phyloP scores from a whole-genome alignment of 2,888 invertebrate genomes.

The Drosophila bunnanda region DNA sequence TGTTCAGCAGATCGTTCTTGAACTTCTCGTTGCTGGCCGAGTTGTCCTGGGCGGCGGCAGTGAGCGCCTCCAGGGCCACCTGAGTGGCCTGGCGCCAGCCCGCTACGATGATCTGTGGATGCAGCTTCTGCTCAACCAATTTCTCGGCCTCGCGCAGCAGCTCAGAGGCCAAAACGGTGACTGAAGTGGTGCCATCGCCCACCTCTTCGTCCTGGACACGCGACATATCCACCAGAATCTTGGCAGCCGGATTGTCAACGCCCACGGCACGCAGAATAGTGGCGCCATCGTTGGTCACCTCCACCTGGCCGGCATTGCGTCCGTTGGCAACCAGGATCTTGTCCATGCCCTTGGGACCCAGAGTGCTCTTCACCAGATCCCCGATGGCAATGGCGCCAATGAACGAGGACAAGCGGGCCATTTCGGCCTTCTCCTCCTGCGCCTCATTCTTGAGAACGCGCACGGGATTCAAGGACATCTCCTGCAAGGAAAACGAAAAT shows the following conservation, averaged over 20 bases:
- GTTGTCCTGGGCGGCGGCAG: slow-evolving; percentile 92
- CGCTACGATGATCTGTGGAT: slow-evolving; percentile 98
- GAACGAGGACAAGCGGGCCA: slow-evolving; percentile 98
- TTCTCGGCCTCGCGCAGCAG: slow-evolving; percentile 97
- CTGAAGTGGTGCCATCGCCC: slow-evolving; percentile 99
- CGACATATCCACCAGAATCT: slow-evolving; percentile 99
- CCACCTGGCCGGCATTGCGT: slow-evolving; percentile 92
- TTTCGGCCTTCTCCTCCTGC: slow-evolving; percentile 98
- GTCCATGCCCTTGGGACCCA: slow-evolving; percentile 99
- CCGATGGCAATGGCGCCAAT: slow-evolving; percentile 99
- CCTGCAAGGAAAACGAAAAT: slow-evolving; percentile 57
- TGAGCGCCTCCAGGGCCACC: slow-evolving; percentile 93
- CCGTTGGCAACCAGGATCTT: slow-evolving; percentile 94
- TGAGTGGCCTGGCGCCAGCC: slow-evolving; percentile 97
- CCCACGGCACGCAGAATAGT: slow-evolving; percentile 98
- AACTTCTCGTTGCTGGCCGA: slow-evolving; percentile 91
- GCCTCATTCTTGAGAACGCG: slow-evolving; percentile 97
- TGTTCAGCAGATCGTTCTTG: slow-evolving; percentile 95
- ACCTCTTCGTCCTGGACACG: slow-evolving; percentile 99
- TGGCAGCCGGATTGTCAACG: slow-evolving; percentile 99
- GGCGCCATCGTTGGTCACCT: slow-evolving; percentile 99
- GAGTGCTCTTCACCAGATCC: slow-evolving; percentile 98
- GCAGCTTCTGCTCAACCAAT: slow-evolving; percentile 95
- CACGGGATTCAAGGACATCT: slow-evolving; percentile 96
- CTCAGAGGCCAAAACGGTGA: slow-evolving; percentile 96